A percentile compares a stretch with the other conserved stretches of the same genome.
phyloP scores from a whole-genome alignment of 2,888 invertebrate species.

The Anthophora plumipes region DNA sequence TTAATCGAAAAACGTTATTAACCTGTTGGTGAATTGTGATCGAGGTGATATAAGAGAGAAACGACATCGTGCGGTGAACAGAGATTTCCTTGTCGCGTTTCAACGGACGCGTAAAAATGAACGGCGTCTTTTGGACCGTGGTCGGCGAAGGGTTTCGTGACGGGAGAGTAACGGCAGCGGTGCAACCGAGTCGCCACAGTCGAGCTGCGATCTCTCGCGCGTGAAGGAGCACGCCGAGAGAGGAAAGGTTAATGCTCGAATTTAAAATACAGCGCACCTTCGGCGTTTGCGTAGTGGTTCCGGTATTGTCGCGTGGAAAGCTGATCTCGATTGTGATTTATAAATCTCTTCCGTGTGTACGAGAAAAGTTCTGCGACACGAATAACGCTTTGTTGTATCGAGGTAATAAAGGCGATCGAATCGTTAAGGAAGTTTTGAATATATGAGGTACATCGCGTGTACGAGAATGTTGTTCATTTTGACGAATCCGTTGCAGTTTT shows the following conservation, averaged over 20 bases:
- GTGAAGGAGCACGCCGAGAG: conserved; percentile 48
- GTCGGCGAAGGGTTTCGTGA: conserved; percentile 28
- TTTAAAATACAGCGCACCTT: conserved; percentile 52
- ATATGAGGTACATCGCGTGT: not conserved
- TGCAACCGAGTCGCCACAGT: conserved; percentile 48
- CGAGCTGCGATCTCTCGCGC: conserved; percentile 61
- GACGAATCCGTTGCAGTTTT: not conserved
- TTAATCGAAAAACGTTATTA: not conserved
- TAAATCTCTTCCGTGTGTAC: no score
- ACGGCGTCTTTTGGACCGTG: conserved; percentile 26
- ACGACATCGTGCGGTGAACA: not conserved
- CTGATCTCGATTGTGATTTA: conserved; percentile 5
- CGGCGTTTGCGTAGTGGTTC: conserved; percentile 21
- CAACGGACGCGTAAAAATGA: conserved; percentile 20
- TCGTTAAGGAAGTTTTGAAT: not conserved
- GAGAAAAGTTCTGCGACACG: not conserved
- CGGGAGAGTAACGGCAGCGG: conserved; percentile 56
- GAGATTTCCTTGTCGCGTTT: not conserved
- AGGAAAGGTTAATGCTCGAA: conserved; percentile 67
- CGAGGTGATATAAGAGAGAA: not conserved
- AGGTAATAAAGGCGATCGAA: not conserved
- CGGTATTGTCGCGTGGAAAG: not conserved
- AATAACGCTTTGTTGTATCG: not conserved
- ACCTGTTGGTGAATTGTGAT: not conserved
- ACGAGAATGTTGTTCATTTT: not conserved